A percentile compares a stretch with the other conserved stretches of the same genome.
These are phyloP conservation scores for Microcebus tavaratra DNA, from an alignment of 2,113 vertebrate genomes.

Conservation along the genomic window DNA sequence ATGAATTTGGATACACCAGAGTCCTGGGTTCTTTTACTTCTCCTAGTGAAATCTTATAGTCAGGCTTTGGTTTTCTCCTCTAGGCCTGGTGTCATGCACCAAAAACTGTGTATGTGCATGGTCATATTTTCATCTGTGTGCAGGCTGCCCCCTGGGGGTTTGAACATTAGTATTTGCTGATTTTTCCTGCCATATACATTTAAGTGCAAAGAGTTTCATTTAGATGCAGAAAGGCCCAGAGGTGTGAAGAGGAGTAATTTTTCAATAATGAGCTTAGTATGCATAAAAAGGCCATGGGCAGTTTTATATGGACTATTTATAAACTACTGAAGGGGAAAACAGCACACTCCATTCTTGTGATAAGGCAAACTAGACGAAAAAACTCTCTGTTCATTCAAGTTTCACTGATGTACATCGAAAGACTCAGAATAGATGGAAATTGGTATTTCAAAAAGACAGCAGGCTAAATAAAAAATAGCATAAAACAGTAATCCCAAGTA, in stretches of 20 bases:
- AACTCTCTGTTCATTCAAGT: constrained; percentile 51
- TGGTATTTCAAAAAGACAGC: constrained; percentile 43
- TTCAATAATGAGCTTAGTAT: constrained; percentile 23
- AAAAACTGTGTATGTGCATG: constrained; percentile 4
- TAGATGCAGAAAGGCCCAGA: constrained; percentile 38
- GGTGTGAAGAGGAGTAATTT: constrained; percentile 4
- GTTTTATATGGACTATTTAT: constrained; percentile 65
- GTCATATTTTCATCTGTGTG: constrained; percentile 78
- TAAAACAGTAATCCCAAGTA: neutral
- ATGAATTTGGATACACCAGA: neutral
- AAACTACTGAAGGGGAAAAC: constrained; percentile 46
- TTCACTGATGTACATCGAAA: constrained; percentile 59
- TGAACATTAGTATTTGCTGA: constrained; percentile 69
- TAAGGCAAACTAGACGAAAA: constrained; percentile 20
- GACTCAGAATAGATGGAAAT: constrained; percentile 31
- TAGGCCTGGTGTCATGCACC: constrained; percentile 1
- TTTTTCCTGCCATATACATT: constrained; percentile 54
- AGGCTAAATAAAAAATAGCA: constrained; percentile 30
- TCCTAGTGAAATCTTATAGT: neutral
- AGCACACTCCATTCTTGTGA: constrained; percentile 51
- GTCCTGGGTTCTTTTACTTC: neutral
- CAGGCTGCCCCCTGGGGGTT: constrained; percentile 80
- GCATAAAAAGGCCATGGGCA: constrained; percentile 44
- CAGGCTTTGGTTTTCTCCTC: neutral
- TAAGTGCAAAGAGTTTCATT: constrained; percentile 39